These are phyloP conservation scores for Melanotaenia boesemani DNA, from an alignment of 2,797 vertebrate genomes.

Conservation along the genomic window DNA sequence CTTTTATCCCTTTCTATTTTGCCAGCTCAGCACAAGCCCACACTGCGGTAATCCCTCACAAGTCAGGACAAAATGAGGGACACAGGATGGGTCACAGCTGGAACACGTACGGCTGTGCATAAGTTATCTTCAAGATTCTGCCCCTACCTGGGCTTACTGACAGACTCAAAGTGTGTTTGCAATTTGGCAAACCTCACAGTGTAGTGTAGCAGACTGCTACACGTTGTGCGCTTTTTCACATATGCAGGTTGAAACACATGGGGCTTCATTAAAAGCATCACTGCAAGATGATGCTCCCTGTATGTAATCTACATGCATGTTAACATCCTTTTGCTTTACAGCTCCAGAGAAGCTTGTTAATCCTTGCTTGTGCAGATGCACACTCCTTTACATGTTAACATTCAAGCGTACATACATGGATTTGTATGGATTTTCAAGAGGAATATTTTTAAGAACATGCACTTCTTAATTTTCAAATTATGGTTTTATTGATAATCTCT, in stretches of 20 bases:
- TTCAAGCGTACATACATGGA: constrained; percentile 13
- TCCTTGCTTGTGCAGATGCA: constrained; percentile 39
- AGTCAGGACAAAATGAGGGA: constrained; percentile 79
- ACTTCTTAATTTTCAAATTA: constrained; percentile 7
- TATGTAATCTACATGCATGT: constrained; percentile 64
- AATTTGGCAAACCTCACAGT: constrained; percentile 33
- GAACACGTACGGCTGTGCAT: constrained; percentile 56
- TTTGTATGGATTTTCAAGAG: not conserved
- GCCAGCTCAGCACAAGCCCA: constrained; percentile 77
- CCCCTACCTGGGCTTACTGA: constrained; percentile 59
- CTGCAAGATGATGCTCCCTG: constrained; percentile 56
- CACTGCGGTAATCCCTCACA: constrained; percentile 78
- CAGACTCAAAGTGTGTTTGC: constrained; percentile 56
- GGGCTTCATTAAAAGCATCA: constrained; percentile 77
- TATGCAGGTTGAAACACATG: constrained; percentile 68
- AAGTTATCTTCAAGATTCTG: constrained; percentile 65
- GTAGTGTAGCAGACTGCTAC: constrained; percentile 28
- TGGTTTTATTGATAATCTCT: too few relatives aligned
- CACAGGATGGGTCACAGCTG: constrained; percentile 71
- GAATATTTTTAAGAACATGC: not conserved
- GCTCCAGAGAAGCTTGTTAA: constrained; percentile 70
- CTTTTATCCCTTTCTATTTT: constrained; percentile 69
- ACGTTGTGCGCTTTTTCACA: constrained; percentile 38
- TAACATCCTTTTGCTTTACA: constrained; percentile 46
- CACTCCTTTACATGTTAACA: not conserved